Conservation (phyloP, 1,140 invertebrate species). For the Orchestia grillus region DNA sequence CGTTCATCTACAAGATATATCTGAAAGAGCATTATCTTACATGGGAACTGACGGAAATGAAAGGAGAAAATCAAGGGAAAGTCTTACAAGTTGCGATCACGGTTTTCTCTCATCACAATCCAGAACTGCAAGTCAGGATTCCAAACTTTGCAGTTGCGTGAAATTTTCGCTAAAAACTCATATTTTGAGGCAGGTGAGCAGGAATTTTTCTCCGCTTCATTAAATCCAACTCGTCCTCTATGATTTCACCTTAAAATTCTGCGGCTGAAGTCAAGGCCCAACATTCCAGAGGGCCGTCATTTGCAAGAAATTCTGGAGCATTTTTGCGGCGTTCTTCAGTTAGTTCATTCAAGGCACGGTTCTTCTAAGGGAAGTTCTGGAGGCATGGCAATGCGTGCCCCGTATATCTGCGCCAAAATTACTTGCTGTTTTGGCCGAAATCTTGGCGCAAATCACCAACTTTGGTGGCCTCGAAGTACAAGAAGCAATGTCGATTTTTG, state of each 20-base stretch:
- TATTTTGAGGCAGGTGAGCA: constrained; percentile 9
- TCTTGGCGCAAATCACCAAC: constrained; percentile 44
- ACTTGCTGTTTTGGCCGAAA: constrained; percentile 49
- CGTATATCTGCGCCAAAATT: constrained; percentile 44
- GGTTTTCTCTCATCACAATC: background rate
- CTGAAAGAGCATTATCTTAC: background rate
- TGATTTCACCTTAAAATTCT: constrained; percentile 45
- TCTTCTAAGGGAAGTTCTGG: constrained; percentile 53
- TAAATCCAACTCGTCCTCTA: constrained; percentile 31
- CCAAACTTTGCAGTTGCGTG: background rate
- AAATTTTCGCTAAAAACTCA: background rate
- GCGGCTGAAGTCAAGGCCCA: constrained; percentile 14
- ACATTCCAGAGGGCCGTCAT: constrained; percentile 35
- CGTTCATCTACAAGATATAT: background rate
- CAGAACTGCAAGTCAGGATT: background rate
- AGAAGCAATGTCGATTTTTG: constrained; percentile 38
- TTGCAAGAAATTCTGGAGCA: constrained; percentile 39
- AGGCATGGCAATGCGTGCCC: constrained; percentile 37
- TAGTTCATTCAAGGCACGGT: constrained; percentile 39
- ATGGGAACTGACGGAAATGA: background rate
- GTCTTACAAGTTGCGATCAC: background rate
- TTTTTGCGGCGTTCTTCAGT: constrained; percentile 19
- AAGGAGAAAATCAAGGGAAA: background rate
- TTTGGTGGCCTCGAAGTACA: background rate
- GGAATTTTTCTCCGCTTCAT: constrained; percentile 49